Evolutionary conservation across 2,888 invertebrate genomes (phyloP), one percentile per base, ranked within the genome.

Genomic region (Nasonia oneida): DNA sequence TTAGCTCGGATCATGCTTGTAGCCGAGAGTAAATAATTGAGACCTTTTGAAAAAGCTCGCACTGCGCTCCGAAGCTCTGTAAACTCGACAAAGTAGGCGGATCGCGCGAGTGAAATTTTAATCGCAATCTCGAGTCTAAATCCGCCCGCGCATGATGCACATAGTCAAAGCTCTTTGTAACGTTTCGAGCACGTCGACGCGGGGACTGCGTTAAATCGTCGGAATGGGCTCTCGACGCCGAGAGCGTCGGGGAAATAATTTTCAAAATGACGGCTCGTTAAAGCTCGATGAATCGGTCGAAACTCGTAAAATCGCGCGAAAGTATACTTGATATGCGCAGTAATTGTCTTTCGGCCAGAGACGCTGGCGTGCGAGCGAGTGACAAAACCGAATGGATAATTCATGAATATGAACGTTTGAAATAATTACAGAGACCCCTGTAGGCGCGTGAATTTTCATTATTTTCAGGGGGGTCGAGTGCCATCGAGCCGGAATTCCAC

Each of bases 191-290:
- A n/a, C 39, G 73, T 57, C 50, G 75, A 23, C 10, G 23, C 18
- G 57, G 57, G 23, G 57, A 23, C 57, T n/a, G n/a, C n/a, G n/a
- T 74, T 75, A 64, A 67, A 82, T 64, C 75, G 67, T 50, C 5
- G 75, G 76, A 82, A 82, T 82, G 64, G 76, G 50, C 67, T 82
- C 50, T 82, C 75, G 8, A 14, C 61, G 18, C 67, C 39, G 29
- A 81, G 61, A 61, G 23, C 4, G 33, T 47, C 33, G 64, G 23
- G 15, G 80, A 47, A 67, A 76, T 76, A 67, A 82, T 82, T 82
- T 75, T 61, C 39, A 77, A 77, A 83, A 83, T 57, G 77, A 71
- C 50, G 57, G 77, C 77, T 77, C 71, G 83, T 77, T 83, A 83
- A 77, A 71, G 57, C 70, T 42, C 39, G 61, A 39, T 77, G 57